Base-by-base conservation (phyloP, 1,140 invertebrate species). In the Nixonia krombeini region DNA sequence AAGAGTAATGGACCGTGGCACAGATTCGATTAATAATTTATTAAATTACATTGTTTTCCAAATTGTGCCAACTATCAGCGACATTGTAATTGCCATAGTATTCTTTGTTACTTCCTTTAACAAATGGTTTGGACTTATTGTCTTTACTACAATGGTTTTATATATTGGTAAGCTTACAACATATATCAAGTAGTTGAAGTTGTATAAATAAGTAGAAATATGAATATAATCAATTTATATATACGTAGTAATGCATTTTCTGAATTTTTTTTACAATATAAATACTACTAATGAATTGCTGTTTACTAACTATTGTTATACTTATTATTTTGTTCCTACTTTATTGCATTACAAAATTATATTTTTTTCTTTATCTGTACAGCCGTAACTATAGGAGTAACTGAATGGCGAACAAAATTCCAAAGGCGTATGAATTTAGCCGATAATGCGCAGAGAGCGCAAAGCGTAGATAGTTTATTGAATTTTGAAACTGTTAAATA, bases 401-500 rank as follows among this genome's bases (percentile, higher is more conserved):
- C 96, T 1, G 96, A 99, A 86, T 99, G 96, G 96, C 87, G 97
- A 25, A 98, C 96, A 0, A 96, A 98, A 80, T 98, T 91, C 80
- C 91, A 97, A 73, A 86, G 96, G 21, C 87, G 92, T 9, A 97
- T 97, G 94, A 99, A 99, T 84, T 85, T 92, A 12, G 91, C 94
- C 0, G 96, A 99, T 76, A 99, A 99, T 85, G 93, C 91, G 40
- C 91, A 92, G 47, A 92, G 94, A 77, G 92, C 95, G n/a, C 89
- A 92, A 38, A 96, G 93, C 56, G 96, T 98, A 0, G 97, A 99
- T 81, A 98, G 96, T n/a, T 85, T 99, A 26, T 86, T 99, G 0
- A 99, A 99, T 85, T 98, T 96, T 86, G 96, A 99, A 86, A 99
- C 97, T 2, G 96, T 98, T 0, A 99, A 99, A 83, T 98, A 99